Evolutionary conservation across 2,113 vertebrate genomes (phyloP).

Genomic region (Leptobrachium leishanense): DNA sequence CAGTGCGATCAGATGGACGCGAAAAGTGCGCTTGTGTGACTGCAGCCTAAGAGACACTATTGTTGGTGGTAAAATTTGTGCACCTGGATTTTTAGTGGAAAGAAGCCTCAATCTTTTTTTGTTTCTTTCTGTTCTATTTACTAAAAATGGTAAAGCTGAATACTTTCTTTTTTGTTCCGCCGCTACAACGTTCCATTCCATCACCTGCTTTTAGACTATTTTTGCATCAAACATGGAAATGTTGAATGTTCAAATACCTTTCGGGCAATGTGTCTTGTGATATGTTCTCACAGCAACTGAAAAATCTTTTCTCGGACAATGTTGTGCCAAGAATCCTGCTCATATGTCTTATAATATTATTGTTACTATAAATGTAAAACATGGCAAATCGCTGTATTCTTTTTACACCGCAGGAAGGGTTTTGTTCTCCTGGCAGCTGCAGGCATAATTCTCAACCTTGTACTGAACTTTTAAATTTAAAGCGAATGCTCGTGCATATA

Average conservation of each 20-base stretch:
- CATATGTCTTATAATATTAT: slow-evolving; percentile 19
- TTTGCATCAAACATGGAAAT: slow-evolving; percentile 22
- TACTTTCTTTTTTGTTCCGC: neutral
- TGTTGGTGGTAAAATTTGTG: too few relatives aligned
- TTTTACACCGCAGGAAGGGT: slow-evolving; percentile 1
- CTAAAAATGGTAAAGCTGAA: neutral
- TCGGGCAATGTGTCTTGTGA: slow-evolving; percentile 36
- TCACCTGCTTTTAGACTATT: slow-evolving; percentile 14
- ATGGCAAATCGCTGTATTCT: neutral
- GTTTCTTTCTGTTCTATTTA: too few relatives aligned
- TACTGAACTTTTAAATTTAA: neutral
- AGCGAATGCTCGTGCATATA: too few relatives aligned
- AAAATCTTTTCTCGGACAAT: slow-evolving; percentile 12
- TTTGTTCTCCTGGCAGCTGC: slow-evolving; percentile 1
- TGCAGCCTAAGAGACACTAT: too few relatives aligned
- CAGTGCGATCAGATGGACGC: too few relatives aligned
- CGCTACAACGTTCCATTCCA: neutral
- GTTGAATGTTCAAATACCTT: slow-evolving; percentile 29
- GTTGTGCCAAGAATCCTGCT: slow-evolving; percentile 29
- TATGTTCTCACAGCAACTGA: slow-evolving; percentile 26
- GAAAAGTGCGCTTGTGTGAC: too few relatives aligned
- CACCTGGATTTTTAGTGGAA: too few relatives aligned
- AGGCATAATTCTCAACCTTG: neutral
- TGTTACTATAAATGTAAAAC: slow-evolving; percentile 6
- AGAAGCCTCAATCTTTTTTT: too few relatives aligned